These are phyloP conservation scores for Ceramica pisi DNA, from an alignment of 2,888 invertebrate species.

Conservation along the genomic window DNA sequence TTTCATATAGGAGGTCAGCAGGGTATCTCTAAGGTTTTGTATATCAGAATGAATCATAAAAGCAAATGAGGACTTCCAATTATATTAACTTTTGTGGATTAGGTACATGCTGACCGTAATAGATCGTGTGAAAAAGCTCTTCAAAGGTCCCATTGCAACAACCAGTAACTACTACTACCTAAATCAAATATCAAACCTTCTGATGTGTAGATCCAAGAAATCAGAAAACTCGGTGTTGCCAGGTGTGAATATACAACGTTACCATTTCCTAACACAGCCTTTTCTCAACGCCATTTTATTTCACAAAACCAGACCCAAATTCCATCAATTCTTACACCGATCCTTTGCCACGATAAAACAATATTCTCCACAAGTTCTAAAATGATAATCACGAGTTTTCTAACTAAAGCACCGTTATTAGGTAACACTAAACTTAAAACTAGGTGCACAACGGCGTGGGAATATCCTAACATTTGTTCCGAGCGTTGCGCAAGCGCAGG, in stretches of 20 bases:
- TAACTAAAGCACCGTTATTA: conserved; percentile 38
- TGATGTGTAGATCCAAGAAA: neutral
- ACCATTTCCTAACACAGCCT: neutral
- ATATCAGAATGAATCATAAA: neutral
- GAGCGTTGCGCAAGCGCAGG: conserved; percentile 67
- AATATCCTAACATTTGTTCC: conserved; percentile 75
- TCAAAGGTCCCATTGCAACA: neutral
- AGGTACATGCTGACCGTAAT: neutral
- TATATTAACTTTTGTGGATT: neutral
- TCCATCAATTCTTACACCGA: conserved; percentile 16
- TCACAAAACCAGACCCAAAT: conserved; percentile 12
- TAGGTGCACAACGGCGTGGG: conserved; percentile 65
- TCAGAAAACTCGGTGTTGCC: neutral
- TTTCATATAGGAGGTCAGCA: neutral
- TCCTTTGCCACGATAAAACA: conserved; percentile 12
- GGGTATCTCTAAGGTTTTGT: neutral
- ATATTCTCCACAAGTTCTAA: conserved; percentile 25
- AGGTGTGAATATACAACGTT: neutral
- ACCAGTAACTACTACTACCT: neutral
- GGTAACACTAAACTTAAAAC: conserved; percentile 35
- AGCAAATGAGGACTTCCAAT: neutral
- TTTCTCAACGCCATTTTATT: neutral
- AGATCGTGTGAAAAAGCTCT: neutral
- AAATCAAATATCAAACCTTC: neutral
- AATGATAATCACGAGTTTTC: conserved; percentile 53